Conservation (phyloP, 2,797 vertebrate species). For the Microtus californicus region DNA sequence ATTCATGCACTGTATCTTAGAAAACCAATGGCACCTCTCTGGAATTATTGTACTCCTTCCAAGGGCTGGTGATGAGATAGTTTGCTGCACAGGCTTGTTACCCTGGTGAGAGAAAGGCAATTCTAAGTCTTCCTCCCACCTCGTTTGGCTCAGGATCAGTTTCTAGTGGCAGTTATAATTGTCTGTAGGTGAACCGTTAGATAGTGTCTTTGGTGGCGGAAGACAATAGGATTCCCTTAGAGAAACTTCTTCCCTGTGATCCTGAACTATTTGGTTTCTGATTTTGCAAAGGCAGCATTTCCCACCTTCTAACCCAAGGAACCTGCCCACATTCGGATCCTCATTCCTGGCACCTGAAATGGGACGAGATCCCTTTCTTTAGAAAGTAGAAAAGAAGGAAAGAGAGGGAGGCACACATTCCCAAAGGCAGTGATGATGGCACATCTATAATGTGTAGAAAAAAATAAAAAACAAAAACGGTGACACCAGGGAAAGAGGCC, state of each 20-base stretch:
- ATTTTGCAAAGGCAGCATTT: slow-evolving; percentile 55
- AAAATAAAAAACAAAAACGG: background rate
- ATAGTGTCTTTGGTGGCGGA: slow-evolving; percentile 2
- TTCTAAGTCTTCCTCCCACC: background rate
- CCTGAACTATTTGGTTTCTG: slow-evolving; percentile 46
- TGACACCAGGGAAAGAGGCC: background rate
- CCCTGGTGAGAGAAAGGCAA: slow-evolving; percentile 5
- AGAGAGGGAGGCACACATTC: background rate
- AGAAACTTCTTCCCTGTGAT: background rate
- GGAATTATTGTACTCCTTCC: background rate
- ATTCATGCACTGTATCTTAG: background rate
- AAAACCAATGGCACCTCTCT: background rate
- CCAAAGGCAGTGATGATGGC: background rate
- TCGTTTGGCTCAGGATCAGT: slow-evolving; percentile 5
- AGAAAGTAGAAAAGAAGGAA: background rate
- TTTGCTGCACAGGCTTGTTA: background rate
- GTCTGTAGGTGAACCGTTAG: slow-evolving; percentile 14
- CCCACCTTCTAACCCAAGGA: slow-evolving; percentile 21
- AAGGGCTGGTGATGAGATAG: background rate
- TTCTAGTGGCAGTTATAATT: slow-evolving; percentile 36
- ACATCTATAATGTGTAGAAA: too few relatives aligned
- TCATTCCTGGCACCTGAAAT: slow-evolving; percentile 18
- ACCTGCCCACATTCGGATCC: background rate
- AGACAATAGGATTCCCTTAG: background rate
- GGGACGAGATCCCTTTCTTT: slow-evolving; percentile 39